phyloP scores from a whole-genome alignment of 1,140 invertebrate species.

The Procambarus virginalis region DNA sequence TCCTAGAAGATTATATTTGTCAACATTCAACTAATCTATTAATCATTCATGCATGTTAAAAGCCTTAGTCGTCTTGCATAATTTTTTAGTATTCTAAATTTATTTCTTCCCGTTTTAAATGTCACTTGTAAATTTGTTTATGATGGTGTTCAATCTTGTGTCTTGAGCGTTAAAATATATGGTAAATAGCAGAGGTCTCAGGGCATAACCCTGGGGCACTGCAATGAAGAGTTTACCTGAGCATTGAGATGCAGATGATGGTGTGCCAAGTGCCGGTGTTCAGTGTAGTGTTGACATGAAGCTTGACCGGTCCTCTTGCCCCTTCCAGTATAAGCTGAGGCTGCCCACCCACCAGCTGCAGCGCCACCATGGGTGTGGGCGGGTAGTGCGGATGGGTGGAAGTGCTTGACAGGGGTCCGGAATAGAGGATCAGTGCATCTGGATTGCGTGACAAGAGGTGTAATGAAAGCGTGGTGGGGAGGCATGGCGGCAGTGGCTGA shows the following conservation, averaged over 20 bases:
- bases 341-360: constrained; percentile 32
- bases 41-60: background rate
- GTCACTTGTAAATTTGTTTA: no score
- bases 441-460: constrained; percentile 94
- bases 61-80: no score
- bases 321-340: constrained; percentile 46
- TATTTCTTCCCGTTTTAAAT: no score
- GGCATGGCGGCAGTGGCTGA: constrained; percentile 95
- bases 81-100: no score
- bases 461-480: constrained; percentile 92
- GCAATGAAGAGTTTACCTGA: constrained; percentile 15
- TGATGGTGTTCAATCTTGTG: no score
- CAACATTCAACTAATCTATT: background rate
- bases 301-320: constrained; percentile 24
- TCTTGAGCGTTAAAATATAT: no score
- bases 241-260: constrained; percentile 42
- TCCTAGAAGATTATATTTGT: no score
- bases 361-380: constrained; percentile 25
- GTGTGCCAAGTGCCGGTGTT: constrained; percentile 46
- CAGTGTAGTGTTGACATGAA: constrained; percentile 34
- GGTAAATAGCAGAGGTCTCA: no score
- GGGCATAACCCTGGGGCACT: no score
- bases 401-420: constrained; percentile 87
- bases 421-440: constrained; percentile 93
- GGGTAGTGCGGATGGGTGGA: background rate